These are phyloP conservation scores for Palythoa grandis DNA, from an alignment of 92 coral and sea anemone species.

Conservation along the genomic window DNA sequence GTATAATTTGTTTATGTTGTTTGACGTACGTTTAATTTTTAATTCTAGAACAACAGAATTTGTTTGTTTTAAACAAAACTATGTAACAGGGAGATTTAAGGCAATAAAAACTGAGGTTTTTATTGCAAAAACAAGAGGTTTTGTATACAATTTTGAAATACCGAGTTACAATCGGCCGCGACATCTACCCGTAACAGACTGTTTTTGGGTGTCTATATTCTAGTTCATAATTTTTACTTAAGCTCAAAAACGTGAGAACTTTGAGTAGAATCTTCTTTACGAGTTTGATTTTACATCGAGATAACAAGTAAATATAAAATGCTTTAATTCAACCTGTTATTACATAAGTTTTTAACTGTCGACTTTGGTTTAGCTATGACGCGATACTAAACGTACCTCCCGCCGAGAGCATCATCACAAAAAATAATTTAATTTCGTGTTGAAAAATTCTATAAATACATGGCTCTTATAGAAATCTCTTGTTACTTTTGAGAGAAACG, in stretches of 20 bases:
- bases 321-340: constrained; percentile 33
- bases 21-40: constrained; percentile 29
- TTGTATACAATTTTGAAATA: background rate
- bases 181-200: background rate
- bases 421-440: constrained; percentile 33
- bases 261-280: background rate
- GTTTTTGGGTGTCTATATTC: background rate
- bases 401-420: constrained; percentile 8
- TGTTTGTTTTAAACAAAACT: constrained; percentile 45
- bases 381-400: constrained; percentile 11
- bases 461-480: background rate
- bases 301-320: constrained; percentile 27
- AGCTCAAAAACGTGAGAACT: background rate
- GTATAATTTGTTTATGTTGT: constrained; percentile 16
- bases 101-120: constrained; percentile 24
- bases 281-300: constrained; percentile 28
- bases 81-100: constrained; percentile 10
- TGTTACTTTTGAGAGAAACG: background rate
- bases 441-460: background rate
- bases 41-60: constrained; percentile 27
- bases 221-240: background rate
- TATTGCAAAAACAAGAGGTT: background rate
- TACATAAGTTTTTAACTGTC: background rate
- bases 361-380: constrained; percentile 15
- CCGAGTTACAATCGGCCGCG: background rate